A percentile compares a stretch with the other conserved stretches of the same genome.
These are phyloP conservation scores for Silurus aristotelis DNA, from an alignment of 2,797 vertebrate species.

Conservation along the genomic window DNA sequence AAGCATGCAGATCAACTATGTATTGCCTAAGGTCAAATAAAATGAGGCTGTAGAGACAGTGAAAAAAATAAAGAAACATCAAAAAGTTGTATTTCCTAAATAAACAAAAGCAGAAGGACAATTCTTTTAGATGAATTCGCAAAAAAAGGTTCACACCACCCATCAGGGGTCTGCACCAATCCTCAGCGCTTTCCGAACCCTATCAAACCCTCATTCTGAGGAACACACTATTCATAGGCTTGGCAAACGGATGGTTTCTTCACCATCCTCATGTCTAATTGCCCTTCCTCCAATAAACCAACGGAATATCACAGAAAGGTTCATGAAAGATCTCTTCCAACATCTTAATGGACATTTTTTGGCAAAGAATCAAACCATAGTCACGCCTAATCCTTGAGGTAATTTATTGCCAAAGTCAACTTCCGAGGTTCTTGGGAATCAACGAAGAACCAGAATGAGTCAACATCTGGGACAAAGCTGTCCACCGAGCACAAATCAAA, in stretches of 20 bases:
- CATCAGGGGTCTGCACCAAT: neutral
- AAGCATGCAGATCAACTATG: neutral
- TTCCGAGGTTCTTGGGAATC: neutral
- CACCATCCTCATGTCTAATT: neutral
- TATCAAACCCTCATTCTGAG: neutral
- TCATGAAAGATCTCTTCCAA: neutral
- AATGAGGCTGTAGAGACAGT: neutral
- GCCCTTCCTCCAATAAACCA: neutral
- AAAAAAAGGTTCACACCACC: neutral
- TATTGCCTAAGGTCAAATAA: neutral
- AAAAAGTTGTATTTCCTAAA: neutral
- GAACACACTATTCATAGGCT: neutral
- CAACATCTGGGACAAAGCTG: slow-evolving; percentile 31
- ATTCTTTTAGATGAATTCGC: neutral
- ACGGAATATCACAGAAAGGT: slow-evolving; percentile 11
- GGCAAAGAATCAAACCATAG: neutral
- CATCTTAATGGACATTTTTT: too few species aligned
- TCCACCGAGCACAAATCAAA: slow-evolving; percentile 19
- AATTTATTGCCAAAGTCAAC: neutral
- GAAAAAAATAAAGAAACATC: neutral
- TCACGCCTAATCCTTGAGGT: too few species aligned
- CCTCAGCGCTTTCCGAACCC: too few species aligned
- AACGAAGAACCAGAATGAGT: neutral
- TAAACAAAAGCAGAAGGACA: neutral
- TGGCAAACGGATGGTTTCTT: neutral